phyloP scores from a whole-genome alignment of 2,797 vertebrate species.

The Eulemur mongoz region DNA sequence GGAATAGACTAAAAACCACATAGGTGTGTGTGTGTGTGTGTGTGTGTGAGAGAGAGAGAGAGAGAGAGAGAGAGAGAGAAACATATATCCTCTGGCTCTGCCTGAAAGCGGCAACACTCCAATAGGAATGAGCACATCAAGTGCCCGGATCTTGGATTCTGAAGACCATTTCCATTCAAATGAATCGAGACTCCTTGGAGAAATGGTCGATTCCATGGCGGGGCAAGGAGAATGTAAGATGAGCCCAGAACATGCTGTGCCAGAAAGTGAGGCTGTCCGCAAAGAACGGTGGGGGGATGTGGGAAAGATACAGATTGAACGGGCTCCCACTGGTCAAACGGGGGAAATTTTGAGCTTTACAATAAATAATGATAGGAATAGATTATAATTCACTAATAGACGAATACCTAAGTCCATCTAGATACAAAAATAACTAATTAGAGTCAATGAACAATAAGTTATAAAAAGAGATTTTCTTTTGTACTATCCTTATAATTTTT shows the following conservation, averaged over 20 bases:
- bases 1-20: background rate
- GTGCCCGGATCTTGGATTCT: background rate
- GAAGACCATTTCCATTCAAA: background rate
- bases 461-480: background rate
- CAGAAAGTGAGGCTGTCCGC: background rate
- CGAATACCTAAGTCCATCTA: background rate
- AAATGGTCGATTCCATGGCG: background rate
- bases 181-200: background rate
- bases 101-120: background rate
- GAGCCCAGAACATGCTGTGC: background rate
- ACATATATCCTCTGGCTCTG: background rate
- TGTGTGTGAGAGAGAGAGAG: no score
- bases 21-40: no score
- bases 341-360: background rate
- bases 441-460: background rate
- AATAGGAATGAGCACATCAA: background rate
- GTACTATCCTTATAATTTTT: background rate
- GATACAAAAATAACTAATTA: background rate
- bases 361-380: background rate
- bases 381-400: background rate
- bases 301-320: background rate
- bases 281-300: accelerated
- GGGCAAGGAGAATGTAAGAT: background rate
- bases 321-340: background rate
- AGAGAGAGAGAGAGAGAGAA: no score